Percentiles rank a stretch among this genome's conserved stretches.
Evolutionary conservation across 1,140 invertebrate genomes (phyloP).

Genomic region (Antheraea mylitta): DNA sequence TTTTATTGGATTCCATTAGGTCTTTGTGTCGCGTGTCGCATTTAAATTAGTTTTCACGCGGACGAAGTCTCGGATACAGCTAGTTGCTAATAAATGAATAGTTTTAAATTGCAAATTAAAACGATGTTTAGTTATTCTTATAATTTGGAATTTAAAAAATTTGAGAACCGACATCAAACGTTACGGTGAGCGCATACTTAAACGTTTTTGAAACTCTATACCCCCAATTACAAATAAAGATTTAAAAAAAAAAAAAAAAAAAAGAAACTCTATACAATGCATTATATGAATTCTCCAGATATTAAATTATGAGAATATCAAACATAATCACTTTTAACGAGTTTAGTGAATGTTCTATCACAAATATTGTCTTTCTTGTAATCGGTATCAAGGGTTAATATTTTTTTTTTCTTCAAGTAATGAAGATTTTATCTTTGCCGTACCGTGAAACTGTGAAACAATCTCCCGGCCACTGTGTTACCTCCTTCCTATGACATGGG

Average conservation of each 20-base stretch:
- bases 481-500: too few relatives aligned
- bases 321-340: neutral
- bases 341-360: neutral
- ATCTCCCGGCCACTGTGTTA: too few relatives aligned
- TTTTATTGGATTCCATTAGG: too few relatives aligned
- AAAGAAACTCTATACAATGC: constrained; percentile 40
- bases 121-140: neutral
- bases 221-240: too few relatives aligned
- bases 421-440: too few relatives aligned
- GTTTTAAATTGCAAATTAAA: too few relatives aligned
- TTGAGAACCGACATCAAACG: constrained; percentile 25
- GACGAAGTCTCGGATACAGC: too few relatives aligned
- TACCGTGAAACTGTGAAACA: too few relatives aligned
- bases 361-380: neutral
- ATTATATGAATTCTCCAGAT: constrained; percentile 30
- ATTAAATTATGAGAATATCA: constrained; percentile 24
- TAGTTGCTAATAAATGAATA: too few relatives aligned
- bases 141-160: neutral
- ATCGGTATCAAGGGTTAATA: neutral
- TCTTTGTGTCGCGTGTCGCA: too few relatives aligned
- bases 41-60: too few relatives aligned
- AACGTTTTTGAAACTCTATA: constrained; percentile 44
- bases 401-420: neutral
- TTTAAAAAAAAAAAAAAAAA: too few relatives aligned
- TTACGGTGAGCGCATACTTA: constrained; percentile 33